These are phyloP conservation scores for Tylochromis polylepis DNA, from an alignment of 2,113 vertebrate species.

Conservation along the genomic window DNA sequence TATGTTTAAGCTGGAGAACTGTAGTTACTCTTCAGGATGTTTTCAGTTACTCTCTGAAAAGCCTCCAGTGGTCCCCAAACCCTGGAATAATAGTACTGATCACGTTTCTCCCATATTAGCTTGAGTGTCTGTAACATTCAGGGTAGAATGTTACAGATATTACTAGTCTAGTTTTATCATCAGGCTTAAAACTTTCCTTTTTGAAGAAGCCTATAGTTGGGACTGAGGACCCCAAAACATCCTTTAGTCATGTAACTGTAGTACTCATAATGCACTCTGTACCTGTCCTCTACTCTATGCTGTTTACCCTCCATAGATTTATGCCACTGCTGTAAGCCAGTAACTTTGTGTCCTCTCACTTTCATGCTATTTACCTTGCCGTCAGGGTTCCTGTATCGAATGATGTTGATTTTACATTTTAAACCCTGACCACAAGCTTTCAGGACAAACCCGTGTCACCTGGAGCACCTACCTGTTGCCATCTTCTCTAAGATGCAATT, in stretches of 20 bases:
- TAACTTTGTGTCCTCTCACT: not conserved
- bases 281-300: not conserved
- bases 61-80: not conserved
- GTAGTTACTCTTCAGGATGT: not conserved
- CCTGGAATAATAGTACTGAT: not conserved
- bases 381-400: not conserved
- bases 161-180: not conserved
- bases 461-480: not conserved
- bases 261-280: not conserved
- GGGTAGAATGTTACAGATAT: too few species aligned
- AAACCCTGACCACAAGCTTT: not conserved
- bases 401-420: not conserved
- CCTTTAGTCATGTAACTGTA: not conserved
- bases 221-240: not conserved
- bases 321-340: not conserved
- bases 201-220: not conserved
- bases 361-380: not conserved
- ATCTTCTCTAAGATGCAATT: not conserved
- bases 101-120: not conserved
- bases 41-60: not conserved
- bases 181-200: accelerated
- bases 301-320: not conserved
- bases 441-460: not conserved
- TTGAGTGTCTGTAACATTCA: not conserved
- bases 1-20: not conserved